phyloP scores from a whole-genome alignment of 2,888 invertebrate genomes.

The Atherix ibis region DNA sequence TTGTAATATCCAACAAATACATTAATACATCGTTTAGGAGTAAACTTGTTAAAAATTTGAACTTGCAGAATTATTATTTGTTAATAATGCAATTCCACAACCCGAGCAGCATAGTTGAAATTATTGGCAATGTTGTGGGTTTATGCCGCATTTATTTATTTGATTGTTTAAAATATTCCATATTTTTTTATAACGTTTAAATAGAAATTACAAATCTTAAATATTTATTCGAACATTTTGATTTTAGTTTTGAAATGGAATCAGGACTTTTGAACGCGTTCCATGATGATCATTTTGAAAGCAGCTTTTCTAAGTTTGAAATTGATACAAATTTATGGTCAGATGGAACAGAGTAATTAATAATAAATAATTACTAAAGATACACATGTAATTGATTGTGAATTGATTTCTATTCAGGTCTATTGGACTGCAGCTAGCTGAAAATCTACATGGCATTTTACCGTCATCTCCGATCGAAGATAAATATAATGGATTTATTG shows the following conservation, averaged over 20 bases:
- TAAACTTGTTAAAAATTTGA: too few relatives aligned
- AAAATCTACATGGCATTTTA: conserved; percentile 28
- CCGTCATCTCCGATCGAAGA: conserved; percentile 24
- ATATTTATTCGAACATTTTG: neutral
- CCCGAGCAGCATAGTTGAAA: too few relatives aligned
- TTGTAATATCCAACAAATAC: too few relatives aligned
- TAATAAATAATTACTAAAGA: neutral
- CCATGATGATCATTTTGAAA: conserved; percentile 30
- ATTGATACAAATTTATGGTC: conserved; percentile 25
- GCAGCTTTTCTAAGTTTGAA: conserved; percentile 23
- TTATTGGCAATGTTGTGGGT: too few relatives aligned
- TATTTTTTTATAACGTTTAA: too few relatives aligned
- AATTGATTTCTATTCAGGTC: conserved; percentile 11
- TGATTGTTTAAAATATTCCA: too few relatives aligned
- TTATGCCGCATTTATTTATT: too few relatives aligned
- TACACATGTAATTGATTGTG: neutral
- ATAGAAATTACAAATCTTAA: too few relatives aligned
- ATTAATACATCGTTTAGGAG: too few relatives aligned
- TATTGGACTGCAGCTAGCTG: conserved; percentile 24
- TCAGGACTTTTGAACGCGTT: conserved; percentile 28
- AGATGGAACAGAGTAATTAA: conserved; percentile 23
- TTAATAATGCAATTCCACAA: too few relatives aligned
- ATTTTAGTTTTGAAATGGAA: conserved; percentile 21
- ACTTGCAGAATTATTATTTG: too few relatives aligned
- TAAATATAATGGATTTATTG: conserved; percentile 1